phyloP scores from a whole-genome alignment of 2,113 vertebrate genomes.

The Periophthalmodon schlosseri region DNA sequence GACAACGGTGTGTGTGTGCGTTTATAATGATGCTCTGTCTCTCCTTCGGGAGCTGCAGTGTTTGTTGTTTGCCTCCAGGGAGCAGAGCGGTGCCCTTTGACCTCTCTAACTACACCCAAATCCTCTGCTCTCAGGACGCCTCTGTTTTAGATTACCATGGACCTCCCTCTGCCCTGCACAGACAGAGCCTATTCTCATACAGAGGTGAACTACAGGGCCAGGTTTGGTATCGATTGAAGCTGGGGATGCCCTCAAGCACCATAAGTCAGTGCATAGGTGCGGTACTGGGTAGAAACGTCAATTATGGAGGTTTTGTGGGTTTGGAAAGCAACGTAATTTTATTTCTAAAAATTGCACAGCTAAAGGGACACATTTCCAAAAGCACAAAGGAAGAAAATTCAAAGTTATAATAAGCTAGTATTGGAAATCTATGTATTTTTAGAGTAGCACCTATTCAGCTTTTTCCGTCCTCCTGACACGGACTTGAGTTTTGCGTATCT shows the following conservation, averaged over 20 bases:
- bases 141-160: constrained; percentile 29
- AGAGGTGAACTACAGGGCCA: background rate
- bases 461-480: too few species aligned
- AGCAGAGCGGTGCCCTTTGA: constrained; percentile 61
- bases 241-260: background rate
- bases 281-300: background rate
- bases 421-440: background rate
- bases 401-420: background rate
- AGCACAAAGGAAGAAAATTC: background rate
- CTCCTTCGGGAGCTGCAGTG: constrained; percentile 43
- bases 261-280: constrained; percentile 1
- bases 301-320: background rate
- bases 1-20: constrained; percentile 28
- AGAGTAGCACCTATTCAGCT: background rate
- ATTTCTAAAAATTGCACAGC: background rate
- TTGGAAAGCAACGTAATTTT: background rate
- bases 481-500: too few species aligned
- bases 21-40: constrained; percentile 59
- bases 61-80: constrained; percentile 61
- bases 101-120: constrained; percentile 53
- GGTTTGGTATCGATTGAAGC: constrained; percentile 6
- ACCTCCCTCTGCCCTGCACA: constrained; percentile 19
- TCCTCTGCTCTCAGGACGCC: constrained; percentile 26
- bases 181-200: constrained; percentile 12
- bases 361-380: background rate